Percentiles rank a stretch among this genome's conserved stretches.
phyloP scores from a whole-genome alignment of 2,888 invertebrate species.

The Sussaba pulchella region DNA sequence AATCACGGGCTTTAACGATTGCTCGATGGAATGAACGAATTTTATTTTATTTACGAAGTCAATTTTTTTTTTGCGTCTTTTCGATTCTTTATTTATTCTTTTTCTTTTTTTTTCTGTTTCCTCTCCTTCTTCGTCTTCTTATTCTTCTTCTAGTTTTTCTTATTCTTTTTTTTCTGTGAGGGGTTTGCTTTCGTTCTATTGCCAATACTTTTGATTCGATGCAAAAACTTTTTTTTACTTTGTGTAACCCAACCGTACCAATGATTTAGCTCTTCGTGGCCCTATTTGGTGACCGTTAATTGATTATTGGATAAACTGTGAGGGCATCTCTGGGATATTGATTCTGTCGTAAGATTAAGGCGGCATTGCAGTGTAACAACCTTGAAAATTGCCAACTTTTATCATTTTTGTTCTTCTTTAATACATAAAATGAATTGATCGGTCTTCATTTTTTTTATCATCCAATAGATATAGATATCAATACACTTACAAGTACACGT shows the following conservation, averaged over 20 bases:
- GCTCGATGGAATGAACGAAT: conserved; percentile 28
- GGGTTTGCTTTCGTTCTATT: no score
- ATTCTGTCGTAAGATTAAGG: no score
- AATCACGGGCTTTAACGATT: conserved; percentile 55
- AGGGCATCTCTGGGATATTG: not conserved
- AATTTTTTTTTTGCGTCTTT: conserved; percentile 16
- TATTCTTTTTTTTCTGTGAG: no score
- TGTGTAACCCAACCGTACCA: conserved; percentile 8
- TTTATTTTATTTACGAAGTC: conserved; percentile 44
- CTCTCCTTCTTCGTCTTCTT: not conserved
- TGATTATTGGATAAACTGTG: conserved; percentile 3
- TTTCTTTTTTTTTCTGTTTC: not conserved
- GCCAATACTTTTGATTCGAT: no score
- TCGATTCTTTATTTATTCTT: conserved; percentile 4
- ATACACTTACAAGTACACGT: no score
- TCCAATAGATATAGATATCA: no score
- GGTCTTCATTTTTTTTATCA: no score
- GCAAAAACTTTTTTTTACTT: conserved; percentile 13
- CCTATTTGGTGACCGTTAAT: not conserved
- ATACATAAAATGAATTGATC: no score
- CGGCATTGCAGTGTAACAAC: no score
- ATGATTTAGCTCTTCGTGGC: conserved; percentile 14
- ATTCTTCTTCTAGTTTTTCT: conserved; percentile 55
- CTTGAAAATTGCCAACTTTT: no score
- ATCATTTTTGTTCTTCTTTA: no score